A percentile compares a stretch with the other conserved stretches of the same genome.
These are phyloP conservation scores for Pollenia angustigena DNA, from an alignment of 2,888 invertebrate species.

Conservation along the genomic window DNA sequence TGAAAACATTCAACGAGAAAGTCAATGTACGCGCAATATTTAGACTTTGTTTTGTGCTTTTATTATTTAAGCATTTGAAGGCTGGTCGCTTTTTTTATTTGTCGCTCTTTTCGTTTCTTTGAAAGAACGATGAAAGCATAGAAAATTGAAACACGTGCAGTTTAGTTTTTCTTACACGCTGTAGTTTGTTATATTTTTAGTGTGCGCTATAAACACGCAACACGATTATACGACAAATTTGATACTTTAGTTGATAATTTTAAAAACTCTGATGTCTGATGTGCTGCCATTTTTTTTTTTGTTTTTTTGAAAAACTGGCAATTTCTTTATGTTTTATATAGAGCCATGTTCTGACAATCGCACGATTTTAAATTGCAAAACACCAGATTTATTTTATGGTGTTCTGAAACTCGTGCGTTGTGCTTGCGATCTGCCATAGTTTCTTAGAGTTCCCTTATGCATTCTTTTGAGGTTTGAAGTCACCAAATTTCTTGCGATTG, in stretches of 20 bases:
- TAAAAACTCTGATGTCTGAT: no score
- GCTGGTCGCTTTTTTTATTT: slow-evolving; percentile 30
- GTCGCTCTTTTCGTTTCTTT: slow-evolving; percentile 53
- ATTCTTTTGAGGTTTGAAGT: no score
- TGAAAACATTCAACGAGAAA: slow-evolving; percentile 55
- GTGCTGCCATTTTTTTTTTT: no score
- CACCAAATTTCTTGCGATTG: no score
- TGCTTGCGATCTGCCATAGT: no score
- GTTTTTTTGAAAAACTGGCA: no score
- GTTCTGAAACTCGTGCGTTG: no score
- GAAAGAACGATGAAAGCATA: slow-evolving; percentile 71
- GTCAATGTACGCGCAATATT: slow-evolving; percentile 63
- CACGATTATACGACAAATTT: neutral
- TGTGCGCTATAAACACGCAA: slow-evolving; percentile 3
- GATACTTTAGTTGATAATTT: neutral
- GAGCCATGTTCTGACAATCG: no score
- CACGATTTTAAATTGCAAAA: no score
- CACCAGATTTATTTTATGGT: no score
- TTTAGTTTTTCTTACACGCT: slow-evolving; percentile 49
- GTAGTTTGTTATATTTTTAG: slow-evolving; percentile 8
- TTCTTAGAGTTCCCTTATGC: no score
- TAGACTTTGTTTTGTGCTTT: slow-evolving; percentile 31
- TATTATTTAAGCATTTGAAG: slow-evolving; percentile 35
- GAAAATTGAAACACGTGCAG: slow-evolving; percentile 72
- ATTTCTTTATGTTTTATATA: no score